Evolutionary conservation across 2,888 invertebrate species (phyloP).

Genomic region (Aspidapion aeneum): DNA sequence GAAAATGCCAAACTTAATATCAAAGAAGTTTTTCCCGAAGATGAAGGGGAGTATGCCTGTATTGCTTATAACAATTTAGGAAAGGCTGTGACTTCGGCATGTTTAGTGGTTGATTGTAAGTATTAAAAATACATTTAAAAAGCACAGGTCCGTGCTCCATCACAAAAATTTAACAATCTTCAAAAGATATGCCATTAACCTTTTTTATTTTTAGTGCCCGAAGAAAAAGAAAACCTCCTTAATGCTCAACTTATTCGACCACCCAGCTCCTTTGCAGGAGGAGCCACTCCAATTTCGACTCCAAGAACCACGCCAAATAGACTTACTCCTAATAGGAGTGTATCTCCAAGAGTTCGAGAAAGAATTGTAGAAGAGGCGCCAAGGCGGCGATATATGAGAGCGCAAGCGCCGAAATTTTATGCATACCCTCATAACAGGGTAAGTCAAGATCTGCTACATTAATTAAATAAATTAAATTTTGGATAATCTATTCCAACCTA

Average conservation of each 20-base stretch:
- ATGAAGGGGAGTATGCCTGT: conserved; percentile 87
- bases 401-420: conserved; percentile 74
- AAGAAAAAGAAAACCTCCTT: conserved; percentile 74
- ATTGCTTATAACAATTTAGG: conserved; percentile 82
- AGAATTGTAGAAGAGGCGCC: conserved; percentile 15
- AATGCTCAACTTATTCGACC: conserved; percentile 68
- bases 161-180: too few relatives aligned
- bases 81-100: conserved; percentile 75
- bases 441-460: neutral
- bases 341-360: conserved; percentile 29
- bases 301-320: conserved; percentile 33
- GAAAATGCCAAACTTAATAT: conserved; percentile 70
- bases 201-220: conserved; percentile 59
- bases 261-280: conserved; percentile 46
- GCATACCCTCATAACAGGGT: conserved; percentile 78
- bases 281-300: conserved; percentile 29
- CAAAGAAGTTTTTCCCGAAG: conserved; percentile 76
- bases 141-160: too few relatives aligned
- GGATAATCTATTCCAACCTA: too few relatives aligned
- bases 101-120: conserved; percentile 78
- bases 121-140: too few relatives aligned
- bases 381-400: conserved; percentile 32
- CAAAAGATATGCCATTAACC: neutral
- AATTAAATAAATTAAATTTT: too few relatives aligned
- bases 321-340: conserved; percentile 26